Evolutionary conservation across 2,888 invertebrate species (phyloP).

Genomic region (Archaeoteleia sp.): DNA sequence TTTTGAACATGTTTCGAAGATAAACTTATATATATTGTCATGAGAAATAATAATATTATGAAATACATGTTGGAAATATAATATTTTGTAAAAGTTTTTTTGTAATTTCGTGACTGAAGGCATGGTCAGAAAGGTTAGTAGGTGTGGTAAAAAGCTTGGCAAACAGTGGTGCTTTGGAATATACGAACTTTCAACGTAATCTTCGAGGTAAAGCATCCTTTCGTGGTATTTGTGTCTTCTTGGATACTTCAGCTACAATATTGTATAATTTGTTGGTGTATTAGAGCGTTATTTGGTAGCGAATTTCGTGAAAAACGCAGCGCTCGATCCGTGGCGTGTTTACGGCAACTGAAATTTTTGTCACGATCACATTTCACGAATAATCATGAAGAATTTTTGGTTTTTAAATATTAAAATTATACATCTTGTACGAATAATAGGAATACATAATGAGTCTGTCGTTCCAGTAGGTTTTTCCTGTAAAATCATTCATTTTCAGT

Average conservation of each 20-base stretch:
- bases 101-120: conserved; percentile 11
- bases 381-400: conserved; percentile 1
- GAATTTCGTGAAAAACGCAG: conserved; percentile 59
- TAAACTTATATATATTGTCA: conserved; percentile 20
- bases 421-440: not conserved
- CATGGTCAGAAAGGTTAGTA: conserved; percentile 60
- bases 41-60: no score
- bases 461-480: not conserved
- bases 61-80: not conserved
- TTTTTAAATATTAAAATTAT: not conserved
- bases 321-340: conserved; percentile 66
- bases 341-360: conserved; percentile 63
- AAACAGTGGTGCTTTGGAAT: conserved; percentile 35
- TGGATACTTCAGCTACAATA: conserved; percentile 55
- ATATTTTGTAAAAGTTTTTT: not conserved
- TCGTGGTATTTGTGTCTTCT: conserved; percentile 56
- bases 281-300: conserved; percentile 54
- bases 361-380: conserved; percentile 56
- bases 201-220: conserved; percentile 97
- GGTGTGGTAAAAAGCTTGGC: conserved; percentile 42
- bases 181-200: conserved; percentile 97
- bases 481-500: conserved; percentile 27
- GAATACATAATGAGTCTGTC: not conserved
- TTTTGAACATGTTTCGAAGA: no score
- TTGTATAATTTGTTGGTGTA: conserved; percentile 60